These are phyloP conservation scores for Channa maculata DNA, from an alignment of 2,113 vertebrate genomes.

Conservation along the genomic window DNA sequence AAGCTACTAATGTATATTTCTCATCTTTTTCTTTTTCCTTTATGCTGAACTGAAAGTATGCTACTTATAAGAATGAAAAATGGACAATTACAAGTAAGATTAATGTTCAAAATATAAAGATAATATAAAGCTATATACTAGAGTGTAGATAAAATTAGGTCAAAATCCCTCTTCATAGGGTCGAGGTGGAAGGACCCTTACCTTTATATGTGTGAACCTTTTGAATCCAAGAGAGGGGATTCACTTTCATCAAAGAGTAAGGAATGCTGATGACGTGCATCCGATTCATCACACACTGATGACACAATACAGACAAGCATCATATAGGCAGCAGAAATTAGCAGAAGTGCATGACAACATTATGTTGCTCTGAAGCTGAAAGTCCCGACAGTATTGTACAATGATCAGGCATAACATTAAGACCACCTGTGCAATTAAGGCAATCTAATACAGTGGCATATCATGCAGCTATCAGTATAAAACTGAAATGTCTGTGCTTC, in stretches of 20 bases:
- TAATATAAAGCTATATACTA: background rate
- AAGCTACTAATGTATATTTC: too few species aligned
- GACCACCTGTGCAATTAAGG: too few species aligned
- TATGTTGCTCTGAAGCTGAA: too few species aligned
- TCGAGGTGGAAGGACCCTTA: slow-evolving; percentile 55
- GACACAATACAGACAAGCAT: slow-evolving; percentile 36
- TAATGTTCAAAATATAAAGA: too few species aligned
- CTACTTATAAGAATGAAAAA: background rate
- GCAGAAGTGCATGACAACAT: background rate
- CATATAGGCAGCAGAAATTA: slow-evolving; percentile 15
- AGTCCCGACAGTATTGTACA: too few species aligned
- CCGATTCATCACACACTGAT: slow-evolving; percentile 93
- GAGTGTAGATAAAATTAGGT: background rate
- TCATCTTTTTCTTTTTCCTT: too few species aligned
- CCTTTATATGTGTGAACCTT: slow-evolving; percentile 96
- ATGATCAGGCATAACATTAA: too few species aligned
- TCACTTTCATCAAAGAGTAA: slow-evolving; percentile 97
- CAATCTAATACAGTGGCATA: too few species aligned
- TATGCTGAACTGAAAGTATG: too few species aligned
- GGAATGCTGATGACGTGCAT: slow-evolving; percentile 97
- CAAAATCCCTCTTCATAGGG: background rate
- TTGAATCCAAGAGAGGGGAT: slow-evolving; percentile 98
- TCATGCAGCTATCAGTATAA: background rate
- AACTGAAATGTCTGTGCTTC: background rate
- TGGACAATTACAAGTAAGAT: too few species aligned